A percentile compares a stretch with the other conserved stretches of the same genome.
Conservation (phyloP, 2,113 vertebrate genomes). For the Campylomormyrus numenius region DNA sequence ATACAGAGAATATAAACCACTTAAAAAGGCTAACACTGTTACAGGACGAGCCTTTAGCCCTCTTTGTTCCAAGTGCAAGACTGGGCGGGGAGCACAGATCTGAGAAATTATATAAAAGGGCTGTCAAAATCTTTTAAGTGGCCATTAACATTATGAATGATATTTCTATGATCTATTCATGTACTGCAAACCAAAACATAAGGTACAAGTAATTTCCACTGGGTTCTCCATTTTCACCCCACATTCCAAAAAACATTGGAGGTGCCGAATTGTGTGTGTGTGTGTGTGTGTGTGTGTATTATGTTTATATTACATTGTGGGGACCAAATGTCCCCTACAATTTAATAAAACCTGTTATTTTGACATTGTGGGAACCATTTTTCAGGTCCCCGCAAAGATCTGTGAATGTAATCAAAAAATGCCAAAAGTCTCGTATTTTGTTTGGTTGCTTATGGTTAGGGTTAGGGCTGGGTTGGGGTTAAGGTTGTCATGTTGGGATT, state of each 20-base stretch:
- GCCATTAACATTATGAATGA: neutral
- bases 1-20: neutral
- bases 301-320: too few relatives aligned
- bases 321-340: too few relatives aligned
- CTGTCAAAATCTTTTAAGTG: neutral
- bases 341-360: too few relatives aligned
- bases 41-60: neutral
- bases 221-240: neutral
- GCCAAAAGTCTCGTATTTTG: too few relatives aligned
- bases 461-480: too few relatives aligned
- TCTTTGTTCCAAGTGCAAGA: neutral
- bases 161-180: neutral
- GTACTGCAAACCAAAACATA: neutral
- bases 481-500: too few relatives aligned
- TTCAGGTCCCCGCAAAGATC: too few relatives aligned
- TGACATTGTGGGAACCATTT: too few relatives aligned
- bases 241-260: neutral
- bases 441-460: too few relatives aligned
- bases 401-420: too few relatives aligned
- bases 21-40: neutral
- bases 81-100: neutral
- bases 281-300: neutral
- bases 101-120: neutral
- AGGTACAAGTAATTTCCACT: neutral
- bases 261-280: neutral